Percentiles rank a stretch among this genome's conserved stretches.
These are phyloP conservation scores for Hoplodrina ambigua DNA, from an alignment of 2,888 invertebrate genomes.

Conservation along the genomic window DNA sequence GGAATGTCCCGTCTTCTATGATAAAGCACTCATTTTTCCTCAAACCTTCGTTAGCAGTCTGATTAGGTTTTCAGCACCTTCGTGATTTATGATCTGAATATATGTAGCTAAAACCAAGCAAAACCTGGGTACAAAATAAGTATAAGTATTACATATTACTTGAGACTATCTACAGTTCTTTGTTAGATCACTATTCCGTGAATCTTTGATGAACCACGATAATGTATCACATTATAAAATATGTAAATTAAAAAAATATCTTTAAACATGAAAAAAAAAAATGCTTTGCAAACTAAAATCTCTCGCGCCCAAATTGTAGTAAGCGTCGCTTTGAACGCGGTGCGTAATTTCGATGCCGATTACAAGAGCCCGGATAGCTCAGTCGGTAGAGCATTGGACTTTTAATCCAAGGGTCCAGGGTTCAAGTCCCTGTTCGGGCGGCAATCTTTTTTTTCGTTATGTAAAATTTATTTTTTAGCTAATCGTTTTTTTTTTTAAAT, in stretches of 20 bases:
- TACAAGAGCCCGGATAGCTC: constrained; percentile 88
- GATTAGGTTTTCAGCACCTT: not conserved
- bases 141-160: not conserved
- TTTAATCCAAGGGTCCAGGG: constrained; percentile 91
- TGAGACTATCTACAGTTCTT: not conserved
- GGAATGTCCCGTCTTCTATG: constrained; percentile 4
- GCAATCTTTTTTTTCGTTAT: constrained; percentile 55
- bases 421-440: constrained; percentile 91
- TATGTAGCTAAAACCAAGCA: not conserved
- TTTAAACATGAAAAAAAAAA: no score
- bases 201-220: constrained; percentile 9
- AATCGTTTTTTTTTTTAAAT: not conserved
- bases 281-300: not conserved
- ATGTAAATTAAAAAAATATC: constrained; percentile 8
- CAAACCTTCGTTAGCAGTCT: not conserved
- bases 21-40: not conserved
- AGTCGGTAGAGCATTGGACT: constrained; percentile 91
- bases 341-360: constrained; percentile 46
- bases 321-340: constrained; percentile 7
- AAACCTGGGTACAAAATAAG: not conserved
- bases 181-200: not conserved
- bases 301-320: constrained; percentile 11
- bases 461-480: not conserved
- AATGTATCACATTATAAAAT: constrained; percentile 1
- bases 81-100: not conserved